Evolutionary conservation across 2,113 vertebrate species (phyloP).

Genomic region (Alaudala cheleensis): DNA sequence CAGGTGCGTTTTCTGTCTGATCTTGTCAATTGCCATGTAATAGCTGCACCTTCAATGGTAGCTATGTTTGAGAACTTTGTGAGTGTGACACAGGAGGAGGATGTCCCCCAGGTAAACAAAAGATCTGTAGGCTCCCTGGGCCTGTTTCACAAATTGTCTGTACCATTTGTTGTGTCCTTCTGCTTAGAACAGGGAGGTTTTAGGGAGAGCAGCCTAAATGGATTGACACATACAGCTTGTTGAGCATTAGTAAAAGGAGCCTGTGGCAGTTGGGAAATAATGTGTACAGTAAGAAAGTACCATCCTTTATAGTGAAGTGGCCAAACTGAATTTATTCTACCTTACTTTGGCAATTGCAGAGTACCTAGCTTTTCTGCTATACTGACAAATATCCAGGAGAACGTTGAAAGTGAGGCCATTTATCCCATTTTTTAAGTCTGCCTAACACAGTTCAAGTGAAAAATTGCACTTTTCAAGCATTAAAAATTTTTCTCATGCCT

Average conservation of each 20-base stretch:
- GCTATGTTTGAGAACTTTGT: slow-evolving; percentile 99
- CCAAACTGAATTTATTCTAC: neutral
- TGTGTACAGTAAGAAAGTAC: neutral
- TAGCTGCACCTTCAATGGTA: slow-evolving; percentile 96
- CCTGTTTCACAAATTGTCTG: neutral
- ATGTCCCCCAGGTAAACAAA: slow-evolving; percentile 90
- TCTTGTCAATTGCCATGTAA: slow-evolving; percentile 97
- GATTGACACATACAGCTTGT: neutral
- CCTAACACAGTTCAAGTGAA: neutral
- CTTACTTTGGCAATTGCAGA: neutral
- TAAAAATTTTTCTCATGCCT: accelerated
- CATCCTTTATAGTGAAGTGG: neutral
- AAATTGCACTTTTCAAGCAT: neutral
- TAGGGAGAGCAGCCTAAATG: neutral
- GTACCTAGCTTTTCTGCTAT: neutral
- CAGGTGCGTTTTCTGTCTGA: slow-evolving; percentile 96
- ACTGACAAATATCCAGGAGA: neutral
- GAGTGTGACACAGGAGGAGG: slow-evolving; percentile 94
- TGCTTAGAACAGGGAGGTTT: neutral
- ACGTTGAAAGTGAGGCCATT: neutral
- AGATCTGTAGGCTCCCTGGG: neutral
- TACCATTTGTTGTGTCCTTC: neutral
- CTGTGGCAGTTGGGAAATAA: neutral
- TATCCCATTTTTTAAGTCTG: neutral
- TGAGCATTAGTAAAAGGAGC: neutral